Base-by-base conservation (phyloP, 1,140 invertebrate species). In the Chelonus insularis region DNA sequence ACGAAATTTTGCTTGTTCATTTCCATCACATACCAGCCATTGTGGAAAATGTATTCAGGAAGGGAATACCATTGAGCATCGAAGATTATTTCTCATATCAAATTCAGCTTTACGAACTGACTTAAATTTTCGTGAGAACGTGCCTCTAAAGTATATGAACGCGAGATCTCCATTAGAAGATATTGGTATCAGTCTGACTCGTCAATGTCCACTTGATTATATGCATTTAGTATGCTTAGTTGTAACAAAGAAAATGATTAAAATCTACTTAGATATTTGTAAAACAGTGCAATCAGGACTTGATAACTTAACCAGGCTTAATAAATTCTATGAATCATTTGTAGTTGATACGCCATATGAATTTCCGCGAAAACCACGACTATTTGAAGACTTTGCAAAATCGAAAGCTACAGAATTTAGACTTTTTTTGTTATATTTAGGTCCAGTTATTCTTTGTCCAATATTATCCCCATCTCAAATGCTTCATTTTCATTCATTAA, bases 151-250 rank as follows among this genome's bases (percentile, higher is more conserved):
- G 20, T 60, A 52, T 43, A 4, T 23, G 29, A 32, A 51, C 37
- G 11, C 34, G 1, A n/a, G 5, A 6, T 63, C 61, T 11, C 60
- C 60, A 20, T 58, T 68, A 20, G 32, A 39, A 47, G 25, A 29
- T 8, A 25, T 69, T 8, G 32, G 48, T 59, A 50, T 70, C n/a
- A 60, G 58, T 34, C 50, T 69, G 51, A 43, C 70, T 5, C 50
- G 57, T 20, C 61, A 67, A 56, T 65, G 68, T 57, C 62, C 66
- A 11, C 20, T 68, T 4, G 70, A 72, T 54, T 72, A 70, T 45
- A 68, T 68, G 62, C 66, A 70, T 57, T 41, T 52, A 8, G 50
- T 71, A 9, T 72, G 68, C 36, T 62, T 72, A n/a, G 70, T 67
- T 2, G 64, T 69, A 1, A 69, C 64, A 45, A 63, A 56, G 65